Base-by-base conservation (phyloP, 2,888 invertebrate species). In the Acleris laterana region DNA sequence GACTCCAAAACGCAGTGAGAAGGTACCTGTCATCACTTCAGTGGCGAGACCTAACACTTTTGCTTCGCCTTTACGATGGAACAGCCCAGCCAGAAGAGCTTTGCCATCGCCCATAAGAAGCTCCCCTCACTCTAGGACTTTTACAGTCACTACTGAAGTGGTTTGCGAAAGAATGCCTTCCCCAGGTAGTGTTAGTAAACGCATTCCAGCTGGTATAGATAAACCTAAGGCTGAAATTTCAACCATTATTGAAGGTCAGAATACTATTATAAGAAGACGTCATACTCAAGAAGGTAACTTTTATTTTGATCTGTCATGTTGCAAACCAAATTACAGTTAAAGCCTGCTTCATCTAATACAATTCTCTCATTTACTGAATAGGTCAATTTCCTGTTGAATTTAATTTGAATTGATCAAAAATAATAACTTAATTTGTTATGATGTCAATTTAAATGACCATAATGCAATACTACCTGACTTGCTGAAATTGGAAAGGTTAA, bases 211-310 rank as follows among this genome's bases (percentile, higher is more conserved):
- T 61, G 60, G 28, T 55, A 4, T 22, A 2, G 56, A 50, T 20
- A 65, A 60, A 32, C 50, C 44, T 22, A 61, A 56, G 20, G n/a
- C 44, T 65, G 50, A 62, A 17, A 19, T 32, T 17, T 5, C 19
- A 20, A 5, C n/a, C 51, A 22, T 42, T 11, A 11, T 28, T 16
- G 48, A 19, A 59, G 44, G 19, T 32, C 59, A 55, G n/a, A 61
- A 17, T 13, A 56, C 42, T 13, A 16, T 46, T 63, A 70, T 74
- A 28, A 51, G 63, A 48, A 75, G 69, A 61, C 76, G 67, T 74
- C 75, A 77, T 73, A 63, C 77, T 38, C 70, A 74, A 53, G 82
- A 87, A 78, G 87, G 89, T 88, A 79, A 72, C 76, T 74, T 32
- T 7, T 48, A 46, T 42, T 55, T 19, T 52, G 6, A 44, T 44